These are phyloP conservation scores for Hippoglossus stenolepis DNA, from an alignment of 2,113 vertebrate species.

Conservation along the genomic window DNA sequence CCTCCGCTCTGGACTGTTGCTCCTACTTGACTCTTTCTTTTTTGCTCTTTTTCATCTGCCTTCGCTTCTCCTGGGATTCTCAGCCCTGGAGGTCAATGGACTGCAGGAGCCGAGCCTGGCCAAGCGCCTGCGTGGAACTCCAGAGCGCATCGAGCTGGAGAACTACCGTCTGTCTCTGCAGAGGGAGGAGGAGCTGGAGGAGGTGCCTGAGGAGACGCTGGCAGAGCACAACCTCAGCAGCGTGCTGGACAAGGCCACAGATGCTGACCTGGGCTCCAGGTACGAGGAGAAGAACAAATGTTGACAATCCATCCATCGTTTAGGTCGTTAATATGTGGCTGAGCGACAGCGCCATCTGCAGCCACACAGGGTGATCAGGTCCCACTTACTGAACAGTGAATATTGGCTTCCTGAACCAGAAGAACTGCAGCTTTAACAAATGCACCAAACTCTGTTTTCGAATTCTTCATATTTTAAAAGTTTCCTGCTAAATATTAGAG, in stretches of 20 bases:
- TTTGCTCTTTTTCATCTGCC: slow-evolving; percentile 19
- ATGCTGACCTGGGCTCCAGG: slow-evolving; percentile 92
- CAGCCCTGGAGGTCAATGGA: slow-evolving; percentile 88
- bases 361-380: too few relatives aligned
- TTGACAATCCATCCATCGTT: too few relatives aligned
- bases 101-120: slow-evolving; percentile 90
- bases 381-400: too few relatives aligned
- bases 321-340: too few relatives aligned
- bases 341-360: too few relatives aligned
- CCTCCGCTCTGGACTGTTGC: neutral
- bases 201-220: slow-evolving; percentile 95
- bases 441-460: too few relatives aligned
- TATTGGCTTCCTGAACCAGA: too few relatives aligned
- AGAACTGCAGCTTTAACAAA: too few relatives aligned
- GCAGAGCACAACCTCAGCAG: slow-evolving; percentile 98
- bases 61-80: slow-evolving; percentile 5
- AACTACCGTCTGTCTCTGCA: slow-evolving; percentile 93
- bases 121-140: slow-evolving; percentile 91
- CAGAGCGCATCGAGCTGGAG: slow-evolving; percentile 96
- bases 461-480: too few relatives aligned
- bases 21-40: slow-evolving; percentile 12
- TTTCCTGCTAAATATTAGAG: neutral
- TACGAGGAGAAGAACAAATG: slow-evolving; percentile 54
- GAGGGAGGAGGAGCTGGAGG: slow-evolving; percentile 92
- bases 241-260: slow-evolving; percentile 89